Percentiles rank a stretch among this genome's conserved stretches.
phyloP scores from a whole-genome alignment of 2,888 invertebrate genomes.

The Dorcus parallelipipedus region DNA sequence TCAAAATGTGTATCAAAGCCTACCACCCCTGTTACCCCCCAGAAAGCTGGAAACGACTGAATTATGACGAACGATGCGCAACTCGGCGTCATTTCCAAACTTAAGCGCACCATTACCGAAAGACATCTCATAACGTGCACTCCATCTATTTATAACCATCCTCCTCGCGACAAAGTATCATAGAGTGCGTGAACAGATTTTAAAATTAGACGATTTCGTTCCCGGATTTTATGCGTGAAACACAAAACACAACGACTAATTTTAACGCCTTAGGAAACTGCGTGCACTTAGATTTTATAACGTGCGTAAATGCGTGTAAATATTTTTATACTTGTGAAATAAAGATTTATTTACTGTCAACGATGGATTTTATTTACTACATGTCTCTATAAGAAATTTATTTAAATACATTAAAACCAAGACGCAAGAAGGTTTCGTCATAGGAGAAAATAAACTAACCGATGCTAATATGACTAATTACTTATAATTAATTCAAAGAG shows the following conservation, averaged over 20 bases:
- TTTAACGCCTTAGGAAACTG: background rate
- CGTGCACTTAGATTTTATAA: background rate
- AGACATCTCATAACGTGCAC: too few species aligned
- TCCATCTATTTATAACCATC: too few species aligned
- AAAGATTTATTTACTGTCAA: background rate
- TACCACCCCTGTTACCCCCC: conserved; percentile 49
- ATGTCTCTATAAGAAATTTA: too few species aligned
- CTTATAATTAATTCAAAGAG: too few species aligned
- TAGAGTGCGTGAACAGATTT: background rate
- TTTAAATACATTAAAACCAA: too few species aligned
- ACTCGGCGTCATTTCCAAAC: conserved; percentile 12
- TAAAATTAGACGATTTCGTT: background rate
- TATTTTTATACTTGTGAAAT: background rate
- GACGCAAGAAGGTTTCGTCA: too few species aligned
- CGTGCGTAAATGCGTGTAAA: too few species aligned
- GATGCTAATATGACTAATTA: too few species aligned
- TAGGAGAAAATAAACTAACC: too few species aligned
- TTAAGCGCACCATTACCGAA: too few species aligned
- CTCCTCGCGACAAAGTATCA: too few species aligned
- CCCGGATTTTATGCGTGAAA: background rate
- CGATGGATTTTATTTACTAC: too few species aligned
- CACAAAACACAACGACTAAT: conserved; percentile 10
- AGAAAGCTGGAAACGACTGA: conserved; percentile 78
- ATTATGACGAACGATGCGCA: conserved; percentile 52
- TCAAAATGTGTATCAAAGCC: conserved; percentile 67